These are phyloP conservation scores for Cyprichromis sp. DNA, from an alignment of 2,113 vertebrate genomes.

Conservation along the genomic window DNA sequence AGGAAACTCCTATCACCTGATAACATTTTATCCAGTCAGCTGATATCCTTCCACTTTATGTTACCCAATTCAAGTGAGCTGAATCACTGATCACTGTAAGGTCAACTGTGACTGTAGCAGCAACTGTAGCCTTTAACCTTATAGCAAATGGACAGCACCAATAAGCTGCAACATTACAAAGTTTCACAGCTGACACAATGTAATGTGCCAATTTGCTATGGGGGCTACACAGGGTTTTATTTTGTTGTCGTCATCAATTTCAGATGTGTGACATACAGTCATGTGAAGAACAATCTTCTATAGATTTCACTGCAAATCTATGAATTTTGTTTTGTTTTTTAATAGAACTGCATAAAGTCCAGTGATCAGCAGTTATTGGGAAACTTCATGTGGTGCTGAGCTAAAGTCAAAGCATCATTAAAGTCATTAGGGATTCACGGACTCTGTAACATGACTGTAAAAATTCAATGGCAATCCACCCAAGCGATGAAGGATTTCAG, in stretches of 20 bases:
- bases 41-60: not conserved
- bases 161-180: not conserved
- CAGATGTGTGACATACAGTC: not conserved
- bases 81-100: not conserved
- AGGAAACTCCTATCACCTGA: not conserved
- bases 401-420: not conserved
- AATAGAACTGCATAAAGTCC: not conserved
- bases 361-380: not conserved
- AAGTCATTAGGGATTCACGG: not conserved
- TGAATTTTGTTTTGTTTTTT: not conserved
- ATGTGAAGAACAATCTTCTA: not conserved
- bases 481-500: not conserved
- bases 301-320: not conserved
- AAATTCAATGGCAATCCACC: not conserved
- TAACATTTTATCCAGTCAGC: fast-evolving
- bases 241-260: not conserved
- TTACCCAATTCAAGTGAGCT: not conserved
- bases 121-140: not conserved
- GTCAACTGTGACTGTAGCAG: not conserved
- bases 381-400: not conserved
- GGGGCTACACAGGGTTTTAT: not conserved
- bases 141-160: not conserved
- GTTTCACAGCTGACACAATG: not conserved
- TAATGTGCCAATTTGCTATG: not conserved
- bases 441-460: not conserved